Percentiles rank a stretch among this genome's conserved stretches.
phyloP scores from a whole-genome alignment of 2,113 vertebrate genomes.

The Regulus satrapa region DNA sequence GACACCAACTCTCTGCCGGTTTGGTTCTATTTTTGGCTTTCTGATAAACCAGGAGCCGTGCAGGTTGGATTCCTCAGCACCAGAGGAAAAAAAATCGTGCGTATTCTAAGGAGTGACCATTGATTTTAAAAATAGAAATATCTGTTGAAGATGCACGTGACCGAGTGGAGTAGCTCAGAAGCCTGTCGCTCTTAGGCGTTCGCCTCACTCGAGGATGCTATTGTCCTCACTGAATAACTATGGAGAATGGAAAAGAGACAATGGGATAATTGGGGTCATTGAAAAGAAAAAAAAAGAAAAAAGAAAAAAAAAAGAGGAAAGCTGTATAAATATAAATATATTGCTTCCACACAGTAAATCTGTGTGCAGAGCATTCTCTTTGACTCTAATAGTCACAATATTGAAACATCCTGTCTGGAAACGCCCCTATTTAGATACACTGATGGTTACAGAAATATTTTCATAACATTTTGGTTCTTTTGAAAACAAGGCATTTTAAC shows the following conservation, averaged over 20 bases:
- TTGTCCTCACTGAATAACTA: slow-evolving; percentile 58
- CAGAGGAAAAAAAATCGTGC: background rate
- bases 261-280: slow-evolving; percentile 18
- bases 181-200: background rate
- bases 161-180: background rate
- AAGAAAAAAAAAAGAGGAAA: background rate
- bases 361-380: background rate
- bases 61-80: slow-evolving; percentile 32
- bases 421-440: background rate
- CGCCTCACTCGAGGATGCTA: slow-evolving; percentile 1
- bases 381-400: background rate
- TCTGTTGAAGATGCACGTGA: slow-evolving; percentile 25
- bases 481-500: background rate
- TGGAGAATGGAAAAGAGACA: background rate
- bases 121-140: slow-evolving; percentile 47
- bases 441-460: background rate
- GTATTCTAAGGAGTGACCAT: background rate
- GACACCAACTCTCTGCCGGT: background rate
- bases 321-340: background rate
- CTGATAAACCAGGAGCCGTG: background rate
- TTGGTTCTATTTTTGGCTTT: slow-evolving; percentile 31
- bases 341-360: background rate
- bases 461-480: background rate
- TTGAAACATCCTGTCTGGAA: background rate
- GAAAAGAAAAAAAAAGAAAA: background rate